A percentile compares a stretch with the other conserved stretches of the same genome.
Evolutionary conservation across 2,888 invertebrate genomes (phyloP).

Genomic region (Tridacna gigas): DNA sequence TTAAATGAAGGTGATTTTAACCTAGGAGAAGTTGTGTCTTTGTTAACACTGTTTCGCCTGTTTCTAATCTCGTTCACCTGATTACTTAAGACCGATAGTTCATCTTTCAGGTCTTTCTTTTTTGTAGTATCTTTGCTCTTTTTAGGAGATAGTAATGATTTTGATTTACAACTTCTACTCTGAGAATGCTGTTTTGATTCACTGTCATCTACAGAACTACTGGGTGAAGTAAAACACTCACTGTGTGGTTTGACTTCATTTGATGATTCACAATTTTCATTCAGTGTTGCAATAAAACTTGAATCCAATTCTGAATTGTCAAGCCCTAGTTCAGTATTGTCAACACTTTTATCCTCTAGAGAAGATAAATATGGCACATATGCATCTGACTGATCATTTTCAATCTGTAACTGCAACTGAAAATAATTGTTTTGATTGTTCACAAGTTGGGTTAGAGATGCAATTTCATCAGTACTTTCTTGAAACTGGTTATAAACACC

Average conservation of each 20-base stretch:
- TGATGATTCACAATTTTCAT: constrained; percentile 1
- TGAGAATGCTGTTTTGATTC: constrained; percentile 24
- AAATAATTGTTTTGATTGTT: constrained; percentile 2
- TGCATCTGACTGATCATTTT: neutral
- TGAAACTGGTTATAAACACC: neutral
- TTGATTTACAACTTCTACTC: constrained; percentile 10
- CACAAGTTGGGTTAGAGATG: neutral
- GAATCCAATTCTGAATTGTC: constrained; percentile 12
- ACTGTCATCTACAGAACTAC: constrained; percentile 2
- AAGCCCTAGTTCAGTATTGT: neutral
- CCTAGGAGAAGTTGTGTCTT: constrained; percentile 28
- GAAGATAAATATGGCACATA: constrained; percentile 20
- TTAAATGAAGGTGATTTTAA: constrained; percentile 35
- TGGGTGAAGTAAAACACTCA: constrained; percentile 9
- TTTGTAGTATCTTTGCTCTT: constrained; percentile 11
- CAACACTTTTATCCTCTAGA: neutral
- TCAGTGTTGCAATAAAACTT: constrained; percentile 12
- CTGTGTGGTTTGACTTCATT: neutral
- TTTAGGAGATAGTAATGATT: constrained; percentile 16
- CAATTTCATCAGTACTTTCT: neutral
- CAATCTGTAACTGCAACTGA: constrained; percentile 19
- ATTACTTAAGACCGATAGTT: constrained; percentile 48
- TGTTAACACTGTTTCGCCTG: constrained; percentile 49
- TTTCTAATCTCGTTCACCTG: constrained; percentile 61
- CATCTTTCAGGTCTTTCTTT: constrained; percentile 41